These are phyloP conservation scores for Rhabdornis inornatus DNA, from an alignment of 2,113 vertebrate species.

Conservation along the genomic window DNA sequence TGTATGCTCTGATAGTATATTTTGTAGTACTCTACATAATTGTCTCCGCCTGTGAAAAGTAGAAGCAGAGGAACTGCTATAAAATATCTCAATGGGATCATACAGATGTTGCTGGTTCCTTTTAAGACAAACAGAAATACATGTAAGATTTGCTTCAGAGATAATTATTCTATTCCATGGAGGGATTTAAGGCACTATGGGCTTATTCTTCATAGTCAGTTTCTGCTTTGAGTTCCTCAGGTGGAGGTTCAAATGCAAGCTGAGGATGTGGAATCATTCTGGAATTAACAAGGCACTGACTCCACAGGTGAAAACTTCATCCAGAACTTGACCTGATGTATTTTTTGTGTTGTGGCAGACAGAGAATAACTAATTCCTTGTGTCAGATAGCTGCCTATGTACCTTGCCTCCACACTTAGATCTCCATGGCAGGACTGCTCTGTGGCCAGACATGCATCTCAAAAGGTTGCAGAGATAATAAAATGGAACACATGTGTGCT, in stretches of 20 bases:
- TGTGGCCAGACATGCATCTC: accelerated
- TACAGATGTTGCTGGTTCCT: not conserved
- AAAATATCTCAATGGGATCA: not conserved
- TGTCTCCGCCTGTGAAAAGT: not conserved
- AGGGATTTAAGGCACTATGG: not conserved
- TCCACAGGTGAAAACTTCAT: not conserved
- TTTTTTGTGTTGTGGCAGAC: not conserved
- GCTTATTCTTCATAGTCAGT: not conserved
- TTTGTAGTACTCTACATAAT: not conserved
- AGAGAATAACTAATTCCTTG: not conserved
- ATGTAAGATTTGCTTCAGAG: not conserved
- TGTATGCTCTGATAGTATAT: not conserved
- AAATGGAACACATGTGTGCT: not conserved
- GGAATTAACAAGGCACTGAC: not conserved
- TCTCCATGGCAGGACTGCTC: not conserved
- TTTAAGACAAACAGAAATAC: not conserved
- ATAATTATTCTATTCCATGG: not conserved
- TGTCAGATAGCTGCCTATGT: not conserved
- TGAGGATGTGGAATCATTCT: not conserved
- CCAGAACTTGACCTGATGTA: not conserved
- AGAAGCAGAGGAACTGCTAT: not conserved
- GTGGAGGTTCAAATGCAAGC: not conserved
- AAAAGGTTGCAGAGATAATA: not conserved
- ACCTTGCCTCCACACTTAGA: not conserved
- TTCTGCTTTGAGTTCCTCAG: not conserved